Percentiles rank a stretch among this genome's conserved stretches.
These are phyloP conservation scores for Endomychus coccineus DNA, from an alignment of 2,888 invertebrate species.

Conservation along the genomic window DNA sequence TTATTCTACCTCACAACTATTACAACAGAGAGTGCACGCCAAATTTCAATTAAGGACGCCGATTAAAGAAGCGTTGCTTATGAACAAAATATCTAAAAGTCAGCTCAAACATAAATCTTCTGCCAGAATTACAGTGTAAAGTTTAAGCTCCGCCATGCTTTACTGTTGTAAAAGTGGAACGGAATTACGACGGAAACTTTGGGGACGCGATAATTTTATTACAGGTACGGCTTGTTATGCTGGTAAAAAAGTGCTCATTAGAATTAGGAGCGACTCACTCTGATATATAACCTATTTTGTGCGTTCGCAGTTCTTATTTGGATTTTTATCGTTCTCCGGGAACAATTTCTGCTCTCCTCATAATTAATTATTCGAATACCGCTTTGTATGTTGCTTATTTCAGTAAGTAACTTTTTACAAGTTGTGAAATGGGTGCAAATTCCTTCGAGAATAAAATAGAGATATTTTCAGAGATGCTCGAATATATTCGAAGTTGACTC, in stretches of 20 bases:
- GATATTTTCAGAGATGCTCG: no score
- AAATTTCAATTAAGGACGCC: constrained; percentile 37
- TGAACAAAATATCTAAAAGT: constrained; percentile 31
- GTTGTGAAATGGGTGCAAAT: no score
- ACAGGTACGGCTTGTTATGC: constrained; percentile 28
- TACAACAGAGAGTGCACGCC: constrained; percentile 28
- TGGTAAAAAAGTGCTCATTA: constrained; percentile 25
- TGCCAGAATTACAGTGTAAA: constrained; percentile 28
- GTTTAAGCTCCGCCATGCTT: constrained; percentile 23
- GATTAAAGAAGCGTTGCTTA: constrained; percentile 33
- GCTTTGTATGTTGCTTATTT: no score
- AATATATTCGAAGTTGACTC: no score
- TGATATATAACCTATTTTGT: no score
- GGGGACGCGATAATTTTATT: constrained; percentile 31
- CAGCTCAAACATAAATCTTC: constrained; percentile 32
- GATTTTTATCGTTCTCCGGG: constrained; percentile 18
- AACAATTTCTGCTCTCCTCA: neutral
- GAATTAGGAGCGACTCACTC: no score
- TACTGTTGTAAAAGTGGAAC: constrained; percentile 27
- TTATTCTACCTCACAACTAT: no score
- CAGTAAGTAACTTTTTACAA: no score
- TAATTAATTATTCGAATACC: neutral
- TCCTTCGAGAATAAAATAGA: no score
- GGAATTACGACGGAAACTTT: constrained; percentile 29
- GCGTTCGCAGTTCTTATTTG: no score